Evolutionary conservation across 1,140 invertebrate species (phyloP), one percentile per base, ranked within the genome.

Genomic region (Carposina sasakii): DNA sequence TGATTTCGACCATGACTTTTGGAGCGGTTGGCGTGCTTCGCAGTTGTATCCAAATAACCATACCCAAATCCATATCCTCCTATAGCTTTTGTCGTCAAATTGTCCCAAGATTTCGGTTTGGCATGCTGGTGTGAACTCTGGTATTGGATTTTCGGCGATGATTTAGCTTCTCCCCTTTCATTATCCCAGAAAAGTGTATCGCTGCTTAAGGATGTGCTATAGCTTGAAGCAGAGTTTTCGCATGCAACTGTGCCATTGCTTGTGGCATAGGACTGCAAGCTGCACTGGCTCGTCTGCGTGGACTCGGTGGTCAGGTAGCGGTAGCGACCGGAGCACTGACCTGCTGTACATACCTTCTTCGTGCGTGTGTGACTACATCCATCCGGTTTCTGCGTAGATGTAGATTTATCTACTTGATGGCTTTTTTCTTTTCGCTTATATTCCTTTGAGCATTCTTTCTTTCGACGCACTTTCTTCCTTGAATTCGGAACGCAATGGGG

Each of bases 21-120:
- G 51, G 76, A 67, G 63, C 88, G 54, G 72, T 86, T 69, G 51
- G 87, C 43, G 45, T 90, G 89, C 21, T 88, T 86, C 0, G 86
- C 78, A 6, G 85, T 85, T 0, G 90, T 91, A 59, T 93, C 92
- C 23, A 93, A 75, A 60, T 93, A 95, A 1, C 93, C 93, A 63
- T 94, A 95, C 2, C 93, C 93, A 57, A 93, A 94, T 17, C 93
- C 92, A 60, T 94, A 94, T 0, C 92, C 93, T 9, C 93, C 92
- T 47, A 93, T 91, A 1, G 91, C 90, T 82, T 94, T 94, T 1
- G 92, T 94, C 0, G 92, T 91, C 16, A 96, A 79, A 84, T 95
- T 95, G 63, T 95, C 93, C 93, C 94, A 95, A 0, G 93, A 95
- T 67, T 95, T 94, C 3, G 93, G 93, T 64, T 95, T 94, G 0